These are phyloP conservation scores for Lysandra bellargus DNA, from an alignment of 2,888 invertebrate genomes.

Conservation along the genomic window DNA sequence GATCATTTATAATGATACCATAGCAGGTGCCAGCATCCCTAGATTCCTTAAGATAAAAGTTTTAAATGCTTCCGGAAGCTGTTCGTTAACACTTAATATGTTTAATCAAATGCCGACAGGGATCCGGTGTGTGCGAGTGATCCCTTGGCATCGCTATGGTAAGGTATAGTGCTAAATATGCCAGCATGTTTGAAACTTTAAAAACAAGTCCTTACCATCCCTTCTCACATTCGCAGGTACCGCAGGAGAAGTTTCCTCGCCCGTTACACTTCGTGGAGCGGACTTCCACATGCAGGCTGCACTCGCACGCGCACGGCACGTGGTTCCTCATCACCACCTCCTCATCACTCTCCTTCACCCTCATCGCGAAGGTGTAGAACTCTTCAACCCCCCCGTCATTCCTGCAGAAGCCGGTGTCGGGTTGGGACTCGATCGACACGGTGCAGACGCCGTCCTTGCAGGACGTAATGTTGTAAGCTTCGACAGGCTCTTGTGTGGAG, in stretches of 20 bases:
- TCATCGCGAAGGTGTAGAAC: slow-evolving; percentile 49
- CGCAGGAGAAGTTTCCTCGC: slow-evolving; percentile 81
- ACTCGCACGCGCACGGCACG: slow-evolving; percentile 64
- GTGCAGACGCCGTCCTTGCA: slow-evolving; percentile 46
- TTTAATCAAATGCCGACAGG: too few species aligned
- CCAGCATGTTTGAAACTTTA: too few species aligned
- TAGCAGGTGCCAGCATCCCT: too few species aligned
- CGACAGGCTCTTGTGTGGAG: slow-evolving; percentile 49
- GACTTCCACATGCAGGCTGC: slow-evolving; percentile 52
- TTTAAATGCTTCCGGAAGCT: too few species aligned
- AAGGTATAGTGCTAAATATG: too few species aligned
- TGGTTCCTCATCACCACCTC: slow-evolving; percentile 52
- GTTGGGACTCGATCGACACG: slow-evolving; percentile 45
- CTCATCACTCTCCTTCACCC: slow-evolving; percentile 48
- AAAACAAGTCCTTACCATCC: slow-evolving; percentile 56
- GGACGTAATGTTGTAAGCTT: slow-evolving; percentile 36
- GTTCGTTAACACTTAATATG: too few species aligned
- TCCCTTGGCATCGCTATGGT: too few species aligned
- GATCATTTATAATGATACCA: too few species aligned
- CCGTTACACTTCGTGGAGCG: slow-evolving; percentile 65
- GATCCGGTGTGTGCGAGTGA: too few species aligned
- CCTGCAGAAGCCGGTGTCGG: slow-evolving; percentile 53
- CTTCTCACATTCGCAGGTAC: slow-evolving; percentile 80
- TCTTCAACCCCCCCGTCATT: slow-evolving; percentile 47
- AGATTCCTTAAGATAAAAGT: too few species aligned